Conservation (phyloP, 2,797 vertebrate genomes). For the Fratercula arctica region DNA sequence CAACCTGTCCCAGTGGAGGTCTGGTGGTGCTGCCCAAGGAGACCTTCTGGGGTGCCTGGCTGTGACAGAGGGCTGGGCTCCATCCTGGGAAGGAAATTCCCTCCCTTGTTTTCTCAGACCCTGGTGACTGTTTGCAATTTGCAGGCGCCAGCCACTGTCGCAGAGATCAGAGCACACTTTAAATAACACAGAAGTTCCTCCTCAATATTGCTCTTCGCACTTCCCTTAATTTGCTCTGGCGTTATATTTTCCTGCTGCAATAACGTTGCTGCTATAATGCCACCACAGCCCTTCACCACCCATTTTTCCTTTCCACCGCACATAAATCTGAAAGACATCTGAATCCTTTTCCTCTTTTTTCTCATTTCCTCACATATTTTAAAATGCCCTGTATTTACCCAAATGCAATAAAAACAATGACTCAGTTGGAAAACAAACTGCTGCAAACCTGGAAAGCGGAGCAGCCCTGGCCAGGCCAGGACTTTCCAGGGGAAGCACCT, state of each 20-base stretch:
- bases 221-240: not conserved
- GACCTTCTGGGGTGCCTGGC: not conserved
- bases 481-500: not conserved
- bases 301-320: not conserved
- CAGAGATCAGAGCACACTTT: not conserved
- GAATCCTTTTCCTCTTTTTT: not conserved
- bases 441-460: not conserved
- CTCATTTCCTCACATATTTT: not conserved
- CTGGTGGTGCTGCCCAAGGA: not conserved
- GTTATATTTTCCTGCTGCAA: not conserved
- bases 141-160: not conserved
- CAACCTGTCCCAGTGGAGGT: not conserved
- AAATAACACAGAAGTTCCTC: not conserved
- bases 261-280: rapidly evolving
- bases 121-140: not conserved
- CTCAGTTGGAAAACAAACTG: not conserved
- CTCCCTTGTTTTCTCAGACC: not conserved
- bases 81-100: not conserved
- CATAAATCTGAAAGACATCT: rapidly evolving
- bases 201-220: not conserved
- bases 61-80: not conserved
- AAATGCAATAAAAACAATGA: not conserved
- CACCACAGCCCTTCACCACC: not conserved
- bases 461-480: not conserved
- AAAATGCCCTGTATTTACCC: rapidly evolving